Percentiles rank a stretch among this genome's conserved stretches.
phyloP scores from a whole-genome alignment of 1,140 invertebrate genomes.

The Ceratina japonica region DNA sequence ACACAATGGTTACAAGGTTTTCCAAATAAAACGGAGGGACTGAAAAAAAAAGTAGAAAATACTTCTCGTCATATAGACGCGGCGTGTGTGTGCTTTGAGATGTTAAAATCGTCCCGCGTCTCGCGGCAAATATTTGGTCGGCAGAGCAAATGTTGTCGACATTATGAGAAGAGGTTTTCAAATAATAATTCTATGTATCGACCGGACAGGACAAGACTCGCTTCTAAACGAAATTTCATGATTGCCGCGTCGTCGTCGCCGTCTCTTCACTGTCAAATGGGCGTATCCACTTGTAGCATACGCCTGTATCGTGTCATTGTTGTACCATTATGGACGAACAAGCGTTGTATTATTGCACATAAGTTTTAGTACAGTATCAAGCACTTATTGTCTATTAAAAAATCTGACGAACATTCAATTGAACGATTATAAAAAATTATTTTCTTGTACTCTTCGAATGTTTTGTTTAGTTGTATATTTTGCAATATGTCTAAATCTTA shows the following conservation, averaged over 20 bases:
- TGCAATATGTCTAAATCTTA: too few relatives aligned
- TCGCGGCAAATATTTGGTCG: constrained; percentile 61
- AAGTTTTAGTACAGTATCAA: too few relatives aligned
- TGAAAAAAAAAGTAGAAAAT: constrained; percentile 31
- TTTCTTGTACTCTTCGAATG: too few relatives aligned
- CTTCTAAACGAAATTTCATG: constrained; percentile 11
- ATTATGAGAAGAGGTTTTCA: constrained; percentile 58
- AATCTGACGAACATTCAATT: too few relatives aligned
- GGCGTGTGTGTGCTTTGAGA: constrained; percentile 55
- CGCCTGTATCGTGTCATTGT: too few relatives aligned
- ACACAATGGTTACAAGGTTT: constrained; percentile 64
- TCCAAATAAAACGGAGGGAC: constrained; percentile 36
- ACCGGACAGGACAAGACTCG: constrained; percentile 3
- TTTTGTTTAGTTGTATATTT: too few relatives aligned
- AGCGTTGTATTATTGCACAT: too few relatives aligned
- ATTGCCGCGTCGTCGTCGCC: neutral
- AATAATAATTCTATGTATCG: constrained; percentile 61
- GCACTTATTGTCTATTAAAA: too few relatives aligned
- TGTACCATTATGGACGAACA: too few relatives aligned
- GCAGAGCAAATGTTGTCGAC: constrained; percentile 60
- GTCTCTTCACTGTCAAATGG: neutral
- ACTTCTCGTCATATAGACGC: constrained; percentile 33
- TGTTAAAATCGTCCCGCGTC: constrained; percentile 62
- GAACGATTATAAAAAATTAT: too few relatives aligned
- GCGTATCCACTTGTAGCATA: too few relatives aligned